A percentile compares a stretch with the other conserved stretches of the same genome.
phyloP scores from a whole-genome alignment of 2,888 invertebrate genomes.

The Acanthoscelides obtectus region DNA sequence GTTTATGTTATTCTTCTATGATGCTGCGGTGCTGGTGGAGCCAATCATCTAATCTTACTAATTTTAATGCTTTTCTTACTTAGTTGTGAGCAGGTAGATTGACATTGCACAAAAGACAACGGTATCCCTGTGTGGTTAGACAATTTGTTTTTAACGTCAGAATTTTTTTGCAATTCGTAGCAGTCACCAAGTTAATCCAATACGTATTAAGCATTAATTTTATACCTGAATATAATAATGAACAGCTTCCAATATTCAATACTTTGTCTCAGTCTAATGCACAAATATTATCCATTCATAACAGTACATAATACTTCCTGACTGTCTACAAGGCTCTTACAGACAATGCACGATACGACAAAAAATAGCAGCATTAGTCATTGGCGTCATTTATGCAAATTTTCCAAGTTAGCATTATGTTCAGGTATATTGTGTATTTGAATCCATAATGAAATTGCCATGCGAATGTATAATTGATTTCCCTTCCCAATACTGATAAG shows the following conservation, averaged over 20 bases:
- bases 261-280: background rate
- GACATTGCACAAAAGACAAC: too few relatives aligned
- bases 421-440: background rate
- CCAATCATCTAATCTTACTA: too few relatives aligned
- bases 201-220: too few relatives aligned
- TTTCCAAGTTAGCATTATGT: background rate
- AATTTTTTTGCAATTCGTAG: too few relatives aligned
- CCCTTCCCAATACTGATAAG: background rate
- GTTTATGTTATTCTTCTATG: too few relatives aligned
- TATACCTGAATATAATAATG: background rate
- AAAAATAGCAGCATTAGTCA: background rate
- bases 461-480: background rate
- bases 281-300: background rate
- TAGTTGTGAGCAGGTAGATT: too few relatives aligned
- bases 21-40: too few relatives aligned
- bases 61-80: too few relatives aligned
- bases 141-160: too few relatives aligned
- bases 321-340: background rate
- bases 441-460: background rate
- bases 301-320: background rate
- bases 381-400: background rate
- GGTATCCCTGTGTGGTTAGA: too few relatives aligned
- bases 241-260: background rate
- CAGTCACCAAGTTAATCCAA: too few relatives aligned
- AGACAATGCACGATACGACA: background rate